Conservation (phyloP, 1,140 invertebrate genomes). For the Sycophila sp. region DNA sequence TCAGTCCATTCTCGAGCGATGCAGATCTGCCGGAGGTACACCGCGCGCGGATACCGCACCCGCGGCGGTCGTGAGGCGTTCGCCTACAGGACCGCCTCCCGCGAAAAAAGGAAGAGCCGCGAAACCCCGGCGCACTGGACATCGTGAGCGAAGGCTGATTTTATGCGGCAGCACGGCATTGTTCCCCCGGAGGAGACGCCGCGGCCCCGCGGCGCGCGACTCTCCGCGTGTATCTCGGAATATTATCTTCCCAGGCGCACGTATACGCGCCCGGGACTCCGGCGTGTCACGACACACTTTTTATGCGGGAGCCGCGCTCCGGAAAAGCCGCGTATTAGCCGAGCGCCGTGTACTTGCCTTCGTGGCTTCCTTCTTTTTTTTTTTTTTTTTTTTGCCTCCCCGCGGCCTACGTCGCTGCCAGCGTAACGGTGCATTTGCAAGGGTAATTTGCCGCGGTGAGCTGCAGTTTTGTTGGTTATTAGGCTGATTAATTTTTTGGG, state of each 20-base stretch:
- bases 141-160: constrained; percentile 10
- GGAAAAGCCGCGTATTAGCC: neutral
- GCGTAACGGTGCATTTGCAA: no score
- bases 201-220: neutral
- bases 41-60: neutral
- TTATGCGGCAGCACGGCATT: neutral
- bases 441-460: no score
- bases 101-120: neutral
- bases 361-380: no score
- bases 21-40: neutral
- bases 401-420: no score
- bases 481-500: no score
- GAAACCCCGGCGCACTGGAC: neutral
- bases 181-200: neutral
- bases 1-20: neutral
- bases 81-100: neutral
- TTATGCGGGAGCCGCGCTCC: neutral
- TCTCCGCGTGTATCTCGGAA: constrained; percentile 11
- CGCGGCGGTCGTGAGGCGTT: neutral
- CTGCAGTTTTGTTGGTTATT: no score
- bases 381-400: no score
- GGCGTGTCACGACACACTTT: constrained; percentile 12
- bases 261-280: neutral
- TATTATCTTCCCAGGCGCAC: neutral
- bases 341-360: no score